phyloP scores from a whole-genome alignment of 2,113 vertebrate species.

The Ptychochromis oligacanthus region DNA sequence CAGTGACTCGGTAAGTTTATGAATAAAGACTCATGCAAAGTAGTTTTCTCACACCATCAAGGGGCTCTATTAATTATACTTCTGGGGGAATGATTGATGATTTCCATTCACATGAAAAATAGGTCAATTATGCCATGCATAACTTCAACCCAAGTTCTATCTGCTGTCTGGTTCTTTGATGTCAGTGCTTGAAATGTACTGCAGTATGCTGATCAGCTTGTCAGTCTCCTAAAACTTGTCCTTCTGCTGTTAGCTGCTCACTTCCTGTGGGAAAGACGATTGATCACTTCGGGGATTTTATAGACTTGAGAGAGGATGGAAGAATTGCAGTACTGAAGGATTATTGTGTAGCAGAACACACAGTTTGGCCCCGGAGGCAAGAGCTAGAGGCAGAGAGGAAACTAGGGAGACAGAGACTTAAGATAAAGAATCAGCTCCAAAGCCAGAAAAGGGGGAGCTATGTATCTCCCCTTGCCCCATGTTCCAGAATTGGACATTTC shows the following conservation, averaged over 20 bases:
- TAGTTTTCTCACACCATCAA: background rate
- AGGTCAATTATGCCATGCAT: conserved; percentile 10
- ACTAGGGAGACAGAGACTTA: conserved; percentile 25
- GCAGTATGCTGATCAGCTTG: conserved; percentile 25
- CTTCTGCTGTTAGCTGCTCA: conserved; percentile 20
- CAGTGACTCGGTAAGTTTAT: conserved; percentile 7
- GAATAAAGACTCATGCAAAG: conserved; percentile 3
- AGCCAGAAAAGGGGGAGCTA: conserved; percentile 5
- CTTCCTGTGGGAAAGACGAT: conserved; percentile 47
- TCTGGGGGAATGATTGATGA: conserved; percentile 27
- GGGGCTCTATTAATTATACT: background rate
- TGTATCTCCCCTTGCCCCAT: conserved; percentile 17
- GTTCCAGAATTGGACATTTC: conserved; percentile 59
- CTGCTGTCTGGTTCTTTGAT: conserved; percentile 27
- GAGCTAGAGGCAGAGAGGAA: conserved; percentile 50
- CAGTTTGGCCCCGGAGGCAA: conserved; percentile 46
- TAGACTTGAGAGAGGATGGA: conserved; percentile 22
- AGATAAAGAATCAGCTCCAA: conserved; percentile 44
- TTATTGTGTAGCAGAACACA: conserved; percentile 61
- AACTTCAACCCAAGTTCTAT: conserved; percentile 1
- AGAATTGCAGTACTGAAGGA: conserved; percentile 47
- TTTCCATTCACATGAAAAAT: conserved; percentile 40
- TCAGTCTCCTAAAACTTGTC: conserved; percentile 8
- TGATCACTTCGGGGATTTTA: conserved; percentile 35
- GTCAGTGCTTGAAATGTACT: background rate